phyloP scores from a whole-genome alignment of 2,888 invertebrate genomes.

The Megastigmus dorsalis region DNA sequence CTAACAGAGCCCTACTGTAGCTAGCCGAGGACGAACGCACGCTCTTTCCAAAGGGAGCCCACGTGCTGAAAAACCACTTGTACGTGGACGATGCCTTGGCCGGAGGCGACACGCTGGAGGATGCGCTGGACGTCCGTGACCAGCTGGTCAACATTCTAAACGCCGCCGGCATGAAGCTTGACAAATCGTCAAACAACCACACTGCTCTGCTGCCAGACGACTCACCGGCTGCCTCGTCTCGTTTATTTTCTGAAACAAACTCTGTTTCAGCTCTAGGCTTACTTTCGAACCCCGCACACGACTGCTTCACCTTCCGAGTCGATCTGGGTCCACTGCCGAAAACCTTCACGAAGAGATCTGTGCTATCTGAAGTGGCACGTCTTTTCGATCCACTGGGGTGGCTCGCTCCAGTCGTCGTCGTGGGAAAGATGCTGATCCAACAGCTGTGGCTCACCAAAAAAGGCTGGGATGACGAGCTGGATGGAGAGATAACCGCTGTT shows the following conservation, averaged over 20 bases:
- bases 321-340: background rate
- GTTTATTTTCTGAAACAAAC: background rate
- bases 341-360: background rate
- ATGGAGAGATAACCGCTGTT: too few relatives aligned
- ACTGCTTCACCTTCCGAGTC: background rate
- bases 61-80: background rate
- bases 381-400: background rate
- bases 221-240: background rate
- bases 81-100: slow-evolving; percentile 42
- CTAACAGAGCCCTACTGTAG: slow-evolving; percentile 17
- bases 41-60: slow-evolving; percentile 24
- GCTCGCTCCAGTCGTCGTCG: background rate
- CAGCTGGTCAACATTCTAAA: background rate
- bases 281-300: background rate
- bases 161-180: background rate
- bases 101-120: background rate
- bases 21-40: slow-evolving; percentile 25
- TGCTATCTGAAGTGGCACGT: background rate
- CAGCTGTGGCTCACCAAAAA: too few relatives aligned
- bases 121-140: background rate
- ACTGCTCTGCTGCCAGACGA: background rate
- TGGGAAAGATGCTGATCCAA: background rate
- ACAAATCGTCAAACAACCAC: background rate
- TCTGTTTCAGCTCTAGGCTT: background rate
- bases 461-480: too few relatives aligned